Percentiles rank a stretch among this genome's conserved stretches.
Evolutionary conservation across 2,888 invertebrate species (phyloP).

Genomic region (Elgonia sp.): DNA sequence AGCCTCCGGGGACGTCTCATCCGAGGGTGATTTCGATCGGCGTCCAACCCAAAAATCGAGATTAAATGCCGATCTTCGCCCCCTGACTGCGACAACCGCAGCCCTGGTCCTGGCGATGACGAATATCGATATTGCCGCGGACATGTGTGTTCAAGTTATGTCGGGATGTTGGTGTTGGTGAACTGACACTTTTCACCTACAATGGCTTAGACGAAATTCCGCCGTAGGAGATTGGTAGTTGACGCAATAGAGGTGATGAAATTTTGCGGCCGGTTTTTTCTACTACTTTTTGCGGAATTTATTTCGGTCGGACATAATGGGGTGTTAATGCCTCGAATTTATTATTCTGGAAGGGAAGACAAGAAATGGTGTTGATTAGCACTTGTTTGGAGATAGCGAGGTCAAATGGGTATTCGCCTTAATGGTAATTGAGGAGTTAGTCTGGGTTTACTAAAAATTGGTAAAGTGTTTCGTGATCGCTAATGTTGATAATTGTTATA

Average conservation of each 20-base stretch:
- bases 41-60: conserved; percentile 84
- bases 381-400: not conserved
- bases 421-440: conserved; percentile 6
- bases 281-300: not conserved
- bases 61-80: conserved; percentile 84
- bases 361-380: conserved; percentile 4
- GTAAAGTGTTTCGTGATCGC: no score
- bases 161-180: not conserved
- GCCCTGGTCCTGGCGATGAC: conserved; percentile 52
- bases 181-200: conserved; percentile 54
- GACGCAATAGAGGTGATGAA: conserved; percentile 10
- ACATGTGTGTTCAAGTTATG: conserved; percentile 26
- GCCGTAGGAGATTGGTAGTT: not conserved
- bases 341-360: not conserved
- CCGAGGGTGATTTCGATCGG: conserved; percentile 74
- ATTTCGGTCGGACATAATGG: conserved; percentile 20
- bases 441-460: no score
- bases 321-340: conserved; percentile 29
- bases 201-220: conserved; percentile 27
- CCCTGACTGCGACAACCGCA: conserved; percentile 68
- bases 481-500: no score
- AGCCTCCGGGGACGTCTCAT: conserved; percentile 77
- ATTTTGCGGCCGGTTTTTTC: not conserved
- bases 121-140: conserved; percentile 65
- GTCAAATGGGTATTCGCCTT: not conserved